Base-by-base conservation (phyloP, 2,888 invertebrate genomes). In the Gymnoscelis rufifasciata region DNA sequence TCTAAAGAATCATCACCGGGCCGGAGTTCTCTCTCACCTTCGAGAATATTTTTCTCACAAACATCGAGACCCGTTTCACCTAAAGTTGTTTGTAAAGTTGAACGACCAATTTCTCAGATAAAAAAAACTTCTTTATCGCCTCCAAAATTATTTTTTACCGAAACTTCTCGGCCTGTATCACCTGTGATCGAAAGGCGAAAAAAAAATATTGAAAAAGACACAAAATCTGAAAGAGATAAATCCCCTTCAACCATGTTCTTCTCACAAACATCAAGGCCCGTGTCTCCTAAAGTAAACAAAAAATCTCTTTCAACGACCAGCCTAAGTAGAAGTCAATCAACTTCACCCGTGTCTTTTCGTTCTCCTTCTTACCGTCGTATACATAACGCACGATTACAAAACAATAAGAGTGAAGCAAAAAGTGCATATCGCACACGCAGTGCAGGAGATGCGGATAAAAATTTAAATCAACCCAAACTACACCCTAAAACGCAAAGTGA, bases 341-440 rank as follows among this genome's bases (percentile, higher is more conserved):
- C 87, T 2, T 90, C 90, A n/a, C 90, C 91, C 1, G 89, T 91
- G 3, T 88, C 91, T 8, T 73, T 91, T 37, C 87, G 93, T 49
- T 93, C 93, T 0, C 93, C 93, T 0, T 92, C 93, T 0, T 90
- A 90, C 57, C 88, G 93, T 7, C 90, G 91, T 49, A 93, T 93
- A 51, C 89, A 91, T 56, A 89, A 75, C 58, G 80, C 81, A 12
- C 82, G 88, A 54, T 68, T 73, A 47, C 83, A 87, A 60, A 76
- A 64, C 35, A 70, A 64, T 30, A 88, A 76, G 59, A 67, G 81
- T 56, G 68, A 71, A 35, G 73, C 70, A 6, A 82, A 84, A 75
- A 58, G 90, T 62, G 68, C 89, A 7, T 76, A 87, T 40, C 78
- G 93, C 27, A 92, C 93, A 1, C 90, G 90, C 54, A 94, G 93